Conservation (phyloP, 2,113 vertebrate species). For the Sylvia atricapilla region DNA sequence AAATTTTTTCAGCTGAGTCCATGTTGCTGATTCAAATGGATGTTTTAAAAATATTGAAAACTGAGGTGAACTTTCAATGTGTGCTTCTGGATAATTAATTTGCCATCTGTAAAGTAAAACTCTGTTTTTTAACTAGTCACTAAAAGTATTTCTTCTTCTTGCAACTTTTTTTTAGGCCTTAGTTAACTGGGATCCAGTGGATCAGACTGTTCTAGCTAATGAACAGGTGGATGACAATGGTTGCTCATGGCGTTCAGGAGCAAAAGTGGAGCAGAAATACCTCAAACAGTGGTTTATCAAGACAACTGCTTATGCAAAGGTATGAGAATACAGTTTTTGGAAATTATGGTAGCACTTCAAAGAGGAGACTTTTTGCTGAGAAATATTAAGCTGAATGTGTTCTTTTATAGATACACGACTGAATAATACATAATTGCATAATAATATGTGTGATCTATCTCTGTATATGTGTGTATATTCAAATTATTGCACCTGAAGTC, state of each 20-base stretch:
- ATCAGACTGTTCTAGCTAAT: conserved; percentile 93
- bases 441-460: not conserved
- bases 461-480: not conserved
- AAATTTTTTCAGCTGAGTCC: not conserved
- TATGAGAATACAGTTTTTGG: conserved; percentile 44
- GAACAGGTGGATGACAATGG: conserved; percentile 96
- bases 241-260: conserved; percentile 92
- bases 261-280: conserved; percentile 90
- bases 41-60: not conserved
- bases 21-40: not conserved
- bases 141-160: not conserved
- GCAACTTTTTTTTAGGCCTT: conserved; percentile 76
- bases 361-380: not conserved
- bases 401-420: not conserved
- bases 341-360: not conserved
- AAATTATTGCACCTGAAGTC: not conserved
- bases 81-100: not conserved
- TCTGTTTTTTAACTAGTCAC: not conserved
- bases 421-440: not conserved
- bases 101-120: not conserved
- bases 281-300: conserved; percentile 97
- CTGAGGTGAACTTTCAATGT: not conserved
- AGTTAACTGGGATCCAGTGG: conserved; percentile 98
- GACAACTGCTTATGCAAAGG: conserved; percentile 94
- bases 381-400: not conserved